Conservation (phyloP, 2,113 vertebrate species). For the Odontesthes bonariensis region DNA sequence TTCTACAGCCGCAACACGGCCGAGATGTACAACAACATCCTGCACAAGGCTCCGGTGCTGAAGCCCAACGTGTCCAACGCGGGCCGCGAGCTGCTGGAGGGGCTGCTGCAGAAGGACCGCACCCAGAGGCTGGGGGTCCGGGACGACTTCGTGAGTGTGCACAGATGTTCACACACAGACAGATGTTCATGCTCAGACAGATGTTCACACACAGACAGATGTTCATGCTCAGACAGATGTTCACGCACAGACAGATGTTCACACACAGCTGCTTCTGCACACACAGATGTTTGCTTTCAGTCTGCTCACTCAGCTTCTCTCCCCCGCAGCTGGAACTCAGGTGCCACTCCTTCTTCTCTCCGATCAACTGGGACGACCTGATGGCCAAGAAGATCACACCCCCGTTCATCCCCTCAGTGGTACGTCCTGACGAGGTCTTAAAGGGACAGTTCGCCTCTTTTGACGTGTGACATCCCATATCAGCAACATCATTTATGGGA, state of each 20-base stretch:
- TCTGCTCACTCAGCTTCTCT: conserved; percentile 6
- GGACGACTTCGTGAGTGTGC: conserved; percentile 86
- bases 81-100: conserved; percentile 82
- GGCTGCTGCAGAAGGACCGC: conserved; percentile 85
- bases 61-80: conserved; percentile 86
- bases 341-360: conserved; percentile 84
- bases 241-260: too few relatives aligned
- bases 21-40: conserved; percentile 88
- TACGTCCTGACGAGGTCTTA: conserved; percentile 68
- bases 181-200: too few relatives aligned
- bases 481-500: too few relatives aligned
- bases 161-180: too few relatives aligned
- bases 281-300: neutral
- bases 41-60: conserved; percentile 82
- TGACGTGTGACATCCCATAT: too few relatives aligned
- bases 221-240: too few relatives aligned
- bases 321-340: conserved; percentile 82
- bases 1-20: conserved; percentile 88
- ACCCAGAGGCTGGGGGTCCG: conserved; percentile 80
- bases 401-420: conserved; percentile 84
- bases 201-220: too few relatives aligned
- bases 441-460: too few relatives aligned
- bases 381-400: conserved; percentile 84
- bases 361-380: conserved; percentile 87
- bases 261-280: too few relatives aligned